phyloP scores from a whole-genome alignment of 1,140 invertebrate genomes.

The Patella vulgata region DNA sequence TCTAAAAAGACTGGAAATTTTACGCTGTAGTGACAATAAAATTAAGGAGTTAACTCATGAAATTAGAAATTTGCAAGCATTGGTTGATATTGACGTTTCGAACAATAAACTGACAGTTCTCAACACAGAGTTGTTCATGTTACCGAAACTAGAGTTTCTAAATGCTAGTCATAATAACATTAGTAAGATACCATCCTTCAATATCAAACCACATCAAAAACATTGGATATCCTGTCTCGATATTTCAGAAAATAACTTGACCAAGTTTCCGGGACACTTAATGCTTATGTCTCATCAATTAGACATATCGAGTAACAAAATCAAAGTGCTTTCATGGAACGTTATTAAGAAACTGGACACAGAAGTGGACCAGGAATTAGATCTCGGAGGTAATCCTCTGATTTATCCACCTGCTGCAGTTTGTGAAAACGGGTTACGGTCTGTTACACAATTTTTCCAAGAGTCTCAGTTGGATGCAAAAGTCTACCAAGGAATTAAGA shows the following conservation, averaged over 20 bases:
- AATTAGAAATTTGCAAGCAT: conserved; percentile 44
- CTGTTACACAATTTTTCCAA: conserved; percentile 57
- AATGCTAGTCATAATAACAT: conserved; percentile 59
- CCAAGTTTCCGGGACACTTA: conserved; percentile 58
- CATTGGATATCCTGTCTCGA: conserved; percentile 50
- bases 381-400: conserved; percentile 57
- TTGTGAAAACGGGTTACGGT: conserved; percentile 50
- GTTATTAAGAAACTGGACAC: conserved; percentile 46
- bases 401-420: conserved; percentile 55
- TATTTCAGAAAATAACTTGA: conserved; percentile 57
- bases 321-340: conserved; percentile 52
- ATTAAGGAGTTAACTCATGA: conserved; percentile 49
- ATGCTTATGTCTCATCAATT: conserved; percentile 47
- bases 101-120: conserved; percentile 55
- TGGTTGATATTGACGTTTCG: conserved; percentile 55
- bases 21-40: conserved; percentile 49
- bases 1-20: conserved; percentile 51
- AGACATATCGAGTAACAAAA: conserved; percentile 56
- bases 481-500: conserved; percentile 38
- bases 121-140: conserved; percentile 56
- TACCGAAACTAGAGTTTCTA: conserved; percentile 51
- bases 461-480: conserved; percentile 52
- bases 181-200: conserved; percentile 55
- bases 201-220: conserved; percentile 47
- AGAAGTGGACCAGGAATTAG: conserved; percentile 42